Percentiles rank a stretch among this genome's conserved stretches.
phyloP scores from a whole-genome alignment of 1,140 invertebrate genomes.

The Phymorhynchus buccinoides region DNA sequence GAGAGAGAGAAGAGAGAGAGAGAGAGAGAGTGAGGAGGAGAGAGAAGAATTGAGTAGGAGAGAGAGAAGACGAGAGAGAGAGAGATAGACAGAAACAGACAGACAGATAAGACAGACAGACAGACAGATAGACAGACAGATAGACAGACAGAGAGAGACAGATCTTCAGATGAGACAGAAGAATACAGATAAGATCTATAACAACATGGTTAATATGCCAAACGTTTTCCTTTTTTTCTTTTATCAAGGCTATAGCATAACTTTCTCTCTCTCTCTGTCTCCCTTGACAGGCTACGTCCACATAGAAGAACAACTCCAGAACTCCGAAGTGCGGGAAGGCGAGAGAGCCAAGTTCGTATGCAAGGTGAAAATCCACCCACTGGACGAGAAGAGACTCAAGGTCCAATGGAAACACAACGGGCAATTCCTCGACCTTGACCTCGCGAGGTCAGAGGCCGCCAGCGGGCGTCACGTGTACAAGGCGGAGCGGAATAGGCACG shows the following conservation, averaged over 20 bases:
- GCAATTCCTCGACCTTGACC: conserved; percentile 43
- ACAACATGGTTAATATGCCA: too few relatives aligned
- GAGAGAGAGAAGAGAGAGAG: not conserved
- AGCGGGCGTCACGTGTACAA: conserved; percentile 78
- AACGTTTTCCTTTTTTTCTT: too few relatives aligned
- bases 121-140: too few relatives aligned
- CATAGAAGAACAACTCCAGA: conserved; percentile 48
- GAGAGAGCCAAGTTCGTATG: conserved; percentile 53
- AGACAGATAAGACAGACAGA: too few relatives aligned
- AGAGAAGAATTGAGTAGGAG: not conserved
- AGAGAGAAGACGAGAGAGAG: too few relatives aligned
- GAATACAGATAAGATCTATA: too few relatives aligned
- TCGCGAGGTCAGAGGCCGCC: conserved; percentile 90
- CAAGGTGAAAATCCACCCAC: conserved; percentile 45
- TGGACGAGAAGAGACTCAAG: conserved; percentile 43
- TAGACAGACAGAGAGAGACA: too few relatives aligned
- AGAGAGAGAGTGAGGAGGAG: not conserved
- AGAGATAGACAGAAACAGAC: too few relatives aligned
- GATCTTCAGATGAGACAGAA: too few relatives aligned
- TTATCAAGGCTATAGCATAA: too few relatives aligned
- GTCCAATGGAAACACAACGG: conserved; percentile 59
- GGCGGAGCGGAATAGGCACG: conserved; percentile 46
- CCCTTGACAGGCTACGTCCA: conserved; percentile 41
- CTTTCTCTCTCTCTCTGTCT: not conserved
- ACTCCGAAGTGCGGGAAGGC: conserved; percentile 47